A percentile compares a stretch with the other conserved stretches of the same genome.
Conservation (phyloP, 2,797 vertebrate species). For the Darevskia nairensis region DNA sequence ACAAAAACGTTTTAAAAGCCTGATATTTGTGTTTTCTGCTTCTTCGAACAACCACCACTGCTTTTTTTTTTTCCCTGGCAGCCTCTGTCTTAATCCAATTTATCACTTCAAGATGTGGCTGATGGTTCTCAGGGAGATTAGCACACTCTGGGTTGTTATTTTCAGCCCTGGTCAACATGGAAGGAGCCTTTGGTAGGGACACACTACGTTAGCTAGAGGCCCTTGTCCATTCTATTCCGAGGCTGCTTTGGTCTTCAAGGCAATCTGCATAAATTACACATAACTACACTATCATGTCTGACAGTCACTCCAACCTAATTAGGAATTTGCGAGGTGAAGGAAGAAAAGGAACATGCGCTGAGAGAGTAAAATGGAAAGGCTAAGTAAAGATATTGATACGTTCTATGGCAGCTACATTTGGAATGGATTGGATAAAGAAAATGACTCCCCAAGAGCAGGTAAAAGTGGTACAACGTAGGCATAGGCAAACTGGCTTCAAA, state of each 20-base stretch:
- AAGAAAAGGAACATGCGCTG: slow-evolving; percentile 7
- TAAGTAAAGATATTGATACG: background rate
- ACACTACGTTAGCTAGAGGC: background rate
- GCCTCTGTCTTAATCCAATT: slow-evolving; percentile 6
- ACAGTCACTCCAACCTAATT: slow-evolving; percentile 53
- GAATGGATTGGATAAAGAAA: background rate
- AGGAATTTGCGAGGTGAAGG: slow-evolving; percentile 43
- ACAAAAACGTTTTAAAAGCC: background rate
- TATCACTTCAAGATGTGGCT: slow-evolving; percentile 20
- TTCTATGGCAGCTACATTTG: rapidly evolving
- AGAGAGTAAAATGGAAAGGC: background rate
- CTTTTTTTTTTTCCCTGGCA: background rate
- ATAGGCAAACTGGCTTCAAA: background rate
- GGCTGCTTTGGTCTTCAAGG: slow-evolving; percentile 48
- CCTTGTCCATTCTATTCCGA: slow-evolving; percentile 41
- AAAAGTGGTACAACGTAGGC: background rate
- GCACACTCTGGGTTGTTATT: background rate
- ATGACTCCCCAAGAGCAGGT: background rate
- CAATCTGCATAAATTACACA: slow-evolving; percentile 59
- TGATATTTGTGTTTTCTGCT: background rate
- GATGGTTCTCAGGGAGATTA: background rate
- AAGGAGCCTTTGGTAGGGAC: background rate
- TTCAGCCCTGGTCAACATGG: rapidly evolving
- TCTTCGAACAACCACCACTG: slow-evolving; percentile 2
- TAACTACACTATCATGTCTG: slow-evolving; percentile 41